phyloP scores from a whole-genome alignment of 2,113 vertebrate genomes.

The Dasyprocta punctata region DNA sequence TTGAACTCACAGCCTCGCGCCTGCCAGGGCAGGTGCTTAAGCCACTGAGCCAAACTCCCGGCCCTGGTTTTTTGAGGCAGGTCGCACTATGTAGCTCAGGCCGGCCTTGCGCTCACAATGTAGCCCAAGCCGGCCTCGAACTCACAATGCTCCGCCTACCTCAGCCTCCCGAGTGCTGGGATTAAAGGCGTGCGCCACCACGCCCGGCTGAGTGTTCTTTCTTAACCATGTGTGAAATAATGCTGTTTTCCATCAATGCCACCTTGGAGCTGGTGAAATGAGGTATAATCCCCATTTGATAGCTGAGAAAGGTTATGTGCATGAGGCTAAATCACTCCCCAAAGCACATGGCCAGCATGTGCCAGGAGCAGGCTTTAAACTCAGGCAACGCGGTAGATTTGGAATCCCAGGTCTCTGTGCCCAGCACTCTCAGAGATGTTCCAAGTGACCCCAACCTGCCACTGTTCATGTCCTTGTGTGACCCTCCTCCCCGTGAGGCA shows the following conservation, averaged over 20 bases:
- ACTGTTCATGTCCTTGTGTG: not conserved
- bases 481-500: not conserved
- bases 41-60: too few relatives aligned
- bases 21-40: too few relatives aligned
- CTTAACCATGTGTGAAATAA: not conserved
- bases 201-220: not conserved
- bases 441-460: rapidly evolving
- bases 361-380: not conserved
- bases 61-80: too few relatives aligned
- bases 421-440: not conserved
- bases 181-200: too few relatives aligned
- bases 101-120: too few relatives aligned
- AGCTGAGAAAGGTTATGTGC: not conserved
- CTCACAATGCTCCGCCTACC: too few relatives aligned
- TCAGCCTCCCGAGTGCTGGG: too few relatives aligned
- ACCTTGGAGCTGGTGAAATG: not conserved
- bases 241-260: not conserved
- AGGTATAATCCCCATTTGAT: not conserved
- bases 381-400: rapidly evolving
- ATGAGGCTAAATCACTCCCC: not conserved
- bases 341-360: too few relatives aligned
- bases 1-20: too few relatives aligned
- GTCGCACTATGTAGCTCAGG: too few relatives aligned
- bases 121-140: too few relatives aligned
- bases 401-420: not conserved